Percentiles rank a stretch among this genome's conserved stretches.
Evolutionary conservation across 2,888 invertebrate genomes (phyloP).

Genomic region (Cyclophora albipunctata): DNA sequence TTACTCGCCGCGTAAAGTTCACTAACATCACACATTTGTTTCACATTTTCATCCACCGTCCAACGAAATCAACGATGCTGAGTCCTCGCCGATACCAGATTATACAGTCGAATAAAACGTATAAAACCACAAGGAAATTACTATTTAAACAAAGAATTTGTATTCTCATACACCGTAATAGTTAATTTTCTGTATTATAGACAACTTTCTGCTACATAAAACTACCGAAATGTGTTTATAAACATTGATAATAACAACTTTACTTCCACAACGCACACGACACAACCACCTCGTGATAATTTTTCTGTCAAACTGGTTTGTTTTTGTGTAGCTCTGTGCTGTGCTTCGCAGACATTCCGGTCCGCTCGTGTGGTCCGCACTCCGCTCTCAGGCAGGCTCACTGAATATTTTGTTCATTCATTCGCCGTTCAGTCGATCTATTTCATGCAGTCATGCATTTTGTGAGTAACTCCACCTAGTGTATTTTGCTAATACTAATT

Average conservation of each 20-base stretch:
- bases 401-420: no score
- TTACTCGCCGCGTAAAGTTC: slow-evolving; percentile 43
- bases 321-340: no score
- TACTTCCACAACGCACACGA: slow-evolving; percentile 34
- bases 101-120: slow-evolving; percentile 63
- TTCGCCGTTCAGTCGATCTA: no score
- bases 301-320: slow-evolving; percentile 56
- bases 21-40: slow-evolving; percentile 50
- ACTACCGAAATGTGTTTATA: slow-evolving; percentile 53
- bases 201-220: slow-evolving; percentile 3
- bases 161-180: no score
- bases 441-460: no score
- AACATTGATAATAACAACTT: slow-evolving; percentile 64
- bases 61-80: slow-evolving; percentile 47
- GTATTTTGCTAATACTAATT: no score
- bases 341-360: no score
- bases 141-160: no score
- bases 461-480: no score
- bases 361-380: no score
- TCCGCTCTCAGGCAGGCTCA: no score
- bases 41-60: slow-evolving; percentile 69
- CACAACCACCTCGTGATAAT: slow-evolving; percentile 38
- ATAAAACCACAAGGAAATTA: slow-evolving; percentile 47
- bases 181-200: no score
- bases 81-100: slow-evolving; percentile 65